Percentiles rank a stretch among this genome's conserved stretches.
Evolutionary conservation across 1,140 invertebrate species (phyloP).

Genomic region (Trachymyrmex septentrionalis): DNA sequence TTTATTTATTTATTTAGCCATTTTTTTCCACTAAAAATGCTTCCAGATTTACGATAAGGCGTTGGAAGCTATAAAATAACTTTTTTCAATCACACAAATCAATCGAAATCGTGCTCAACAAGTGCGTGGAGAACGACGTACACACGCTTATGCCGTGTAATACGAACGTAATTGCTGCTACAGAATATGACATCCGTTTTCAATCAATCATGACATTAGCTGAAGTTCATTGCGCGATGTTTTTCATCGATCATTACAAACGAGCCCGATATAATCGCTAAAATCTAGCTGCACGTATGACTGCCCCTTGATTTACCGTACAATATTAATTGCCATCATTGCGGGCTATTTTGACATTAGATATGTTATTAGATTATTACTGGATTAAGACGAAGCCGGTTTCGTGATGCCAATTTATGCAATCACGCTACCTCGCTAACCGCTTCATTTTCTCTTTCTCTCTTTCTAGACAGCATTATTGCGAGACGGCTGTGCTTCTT

Average conservation of each 20-base stretch:
- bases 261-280: conserved; percentile 5
- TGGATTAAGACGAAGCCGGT: background rate
- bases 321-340: conserved; percentile 42
- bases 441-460: background rate
- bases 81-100: conserved; percentile 1
- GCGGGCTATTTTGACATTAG: background rate
- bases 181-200: conserved; percentile 39
- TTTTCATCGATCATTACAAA: conserved; percentile 50
- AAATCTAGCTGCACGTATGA: background rate
- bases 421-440: conserved; percentile 1
- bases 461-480: background rate
- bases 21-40: conserved; percentile 7
- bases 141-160: background rate
- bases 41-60: conserved; percentile 37
- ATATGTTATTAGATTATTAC: conserved; percentile 5
- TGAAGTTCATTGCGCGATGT: conserved; percentile 47
- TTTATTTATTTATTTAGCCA: conserved; percentile 5
- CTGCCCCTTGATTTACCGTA: conserved; percentile 37
- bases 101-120: conserved; percentile 39
- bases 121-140: conserved; percentile 13
- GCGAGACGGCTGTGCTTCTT: background rate
- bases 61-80: conserved; percentile 44
- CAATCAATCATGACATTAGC: conserved; percentile 53
- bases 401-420: conserved; percentile 5
- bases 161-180: conserved; percentile 31